phyloP scores from a whole-genome alignment of 2,113 vertebrate species.

The Passer montanus region DNA sequence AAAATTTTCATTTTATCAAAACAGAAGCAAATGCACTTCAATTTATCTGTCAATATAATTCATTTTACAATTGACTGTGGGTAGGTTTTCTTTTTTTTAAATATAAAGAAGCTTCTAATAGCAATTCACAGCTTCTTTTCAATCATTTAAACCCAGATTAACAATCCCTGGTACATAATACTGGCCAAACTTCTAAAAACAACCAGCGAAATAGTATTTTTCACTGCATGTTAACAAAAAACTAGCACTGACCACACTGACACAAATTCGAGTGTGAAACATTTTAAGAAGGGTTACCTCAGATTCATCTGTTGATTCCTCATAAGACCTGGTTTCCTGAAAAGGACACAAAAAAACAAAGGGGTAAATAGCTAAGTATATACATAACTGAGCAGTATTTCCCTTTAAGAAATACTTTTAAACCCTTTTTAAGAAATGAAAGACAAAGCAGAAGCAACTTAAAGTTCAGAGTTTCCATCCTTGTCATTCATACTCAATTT shows the following conservation, averaged over 20 bases:
- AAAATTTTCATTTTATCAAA: slow-evolving; percentile 2
- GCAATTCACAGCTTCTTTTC: not conserved
- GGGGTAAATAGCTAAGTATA: not conserved
- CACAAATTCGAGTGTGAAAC: not conserved
- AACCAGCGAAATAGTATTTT: not conserved
- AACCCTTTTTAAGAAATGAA: not conserved
- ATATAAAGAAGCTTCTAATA: not conserved
- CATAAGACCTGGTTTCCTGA: slow-evolving; percentile 81
- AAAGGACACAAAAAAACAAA: slow-evolving; percentile 56
- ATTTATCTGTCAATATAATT: not conserved
- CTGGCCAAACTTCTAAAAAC: not conserved
- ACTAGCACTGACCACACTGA: not conserved
- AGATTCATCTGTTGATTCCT: slow-evolving; percentile 94
- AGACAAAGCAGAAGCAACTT: not conserved
- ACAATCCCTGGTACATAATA: not conserved
- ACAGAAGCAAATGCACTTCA: not conserved
- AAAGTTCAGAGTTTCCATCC: not conserved
- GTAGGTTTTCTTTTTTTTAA: fast-evolving
- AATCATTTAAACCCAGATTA: not conserved
- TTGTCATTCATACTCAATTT: not conserved
- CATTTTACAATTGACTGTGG: fast-evolving
- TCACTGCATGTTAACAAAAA: not conserved
- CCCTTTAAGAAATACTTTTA: not conserved
- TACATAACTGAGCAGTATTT: not conserved
- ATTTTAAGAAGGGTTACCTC: slow-evolving; percentile 82